These are phyloP conservation scores for Melanerpes aurifrons DNA, from an alignment of 2,113 vertebrate genomes.

Conservation along the genomic window DNA sequence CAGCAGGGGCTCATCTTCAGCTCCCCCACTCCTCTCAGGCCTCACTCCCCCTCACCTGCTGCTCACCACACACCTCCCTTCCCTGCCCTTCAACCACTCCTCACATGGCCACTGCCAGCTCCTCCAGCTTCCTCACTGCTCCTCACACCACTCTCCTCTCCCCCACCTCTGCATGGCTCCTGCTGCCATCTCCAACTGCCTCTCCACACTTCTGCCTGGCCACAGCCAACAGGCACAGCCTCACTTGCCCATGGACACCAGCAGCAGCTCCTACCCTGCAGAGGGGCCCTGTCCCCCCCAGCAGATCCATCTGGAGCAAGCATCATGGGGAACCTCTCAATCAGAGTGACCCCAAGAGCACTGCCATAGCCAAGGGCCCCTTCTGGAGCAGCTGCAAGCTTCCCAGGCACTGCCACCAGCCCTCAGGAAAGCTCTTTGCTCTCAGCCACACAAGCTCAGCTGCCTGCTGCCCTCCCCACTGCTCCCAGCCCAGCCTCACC, in stretches of 20 bases:
- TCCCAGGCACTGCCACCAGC: neutral
- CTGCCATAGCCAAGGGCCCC: neutral
- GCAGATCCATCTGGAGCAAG: neutral
- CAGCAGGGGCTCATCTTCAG: accelerated
- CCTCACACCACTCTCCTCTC: neutral
- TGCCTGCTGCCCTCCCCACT: neutral
- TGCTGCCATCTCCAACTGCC: neutral
- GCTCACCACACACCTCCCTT: accelerated
- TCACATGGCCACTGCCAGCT: neutral
- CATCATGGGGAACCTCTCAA: accelerated
- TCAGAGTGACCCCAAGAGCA: neutral
- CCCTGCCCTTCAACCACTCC: neutral
- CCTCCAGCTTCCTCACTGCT: neutral
- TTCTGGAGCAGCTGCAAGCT: accelerated
- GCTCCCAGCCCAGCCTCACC: accelerated
- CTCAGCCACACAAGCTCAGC: neutral
- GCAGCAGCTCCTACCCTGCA: accelerated
- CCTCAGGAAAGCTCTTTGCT: accelerated
- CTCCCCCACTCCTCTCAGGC: neutral
- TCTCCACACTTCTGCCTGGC: neutral
- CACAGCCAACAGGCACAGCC: neutral
- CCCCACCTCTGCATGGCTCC: no score
- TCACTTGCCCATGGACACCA: accelerated
- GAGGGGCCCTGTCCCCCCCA: neutral
- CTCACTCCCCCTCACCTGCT: neutral